These are phyloP conservation scores for Sylvia atricapilla DNA, from an alignment of 2,113 vertebrate species.

Conservation along the genomic window DNA sequence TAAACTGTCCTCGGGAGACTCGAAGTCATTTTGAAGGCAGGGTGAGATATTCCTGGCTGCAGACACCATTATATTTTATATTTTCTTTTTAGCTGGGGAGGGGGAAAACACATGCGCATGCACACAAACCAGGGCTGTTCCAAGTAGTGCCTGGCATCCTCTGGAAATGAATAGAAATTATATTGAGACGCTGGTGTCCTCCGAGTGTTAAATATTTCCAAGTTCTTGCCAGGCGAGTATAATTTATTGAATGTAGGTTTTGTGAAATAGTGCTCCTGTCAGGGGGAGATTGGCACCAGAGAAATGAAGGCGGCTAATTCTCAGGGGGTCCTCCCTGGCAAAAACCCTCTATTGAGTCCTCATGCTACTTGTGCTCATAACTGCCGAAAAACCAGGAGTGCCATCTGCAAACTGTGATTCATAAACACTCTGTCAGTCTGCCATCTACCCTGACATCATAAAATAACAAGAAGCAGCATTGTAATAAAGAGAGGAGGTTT, in stretches of 20 bases:
- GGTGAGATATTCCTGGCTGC: constrained; percentile 8
- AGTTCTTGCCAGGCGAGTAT: constrained; percentile 62
- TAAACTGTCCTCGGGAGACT: constrained; percentile 64
- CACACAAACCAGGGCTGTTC: constrained; percentile 37
- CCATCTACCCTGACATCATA: constrained; percentile 84
- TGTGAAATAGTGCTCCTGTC: constrained; percentile 73
- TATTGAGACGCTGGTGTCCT: constrained; percentile 56
- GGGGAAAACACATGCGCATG: neutral
- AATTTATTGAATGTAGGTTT: constrained; percentile 75
- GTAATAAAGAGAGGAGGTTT: constrained; percentile 81
- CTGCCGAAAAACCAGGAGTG: constrained; percentile 79
- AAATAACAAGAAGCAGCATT: constrained; percentile 82
- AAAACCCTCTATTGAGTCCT: constrained; percentile 75
- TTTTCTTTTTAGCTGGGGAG: neutral
- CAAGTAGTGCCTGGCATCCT: constrained; percentile 42
- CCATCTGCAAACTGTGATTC: constrained; percentile 88
- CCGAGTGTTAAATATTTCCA: constrained; percentile 63
- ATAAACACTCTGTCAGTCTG: constrained; percentile 86
- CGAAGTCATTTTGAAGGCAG: constrained; percentile 51
- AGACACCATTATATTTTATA: neutral
- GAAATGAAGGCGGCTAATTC: constrained; percentile 79
- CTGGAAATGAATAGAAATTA: constrained; percentile 69
- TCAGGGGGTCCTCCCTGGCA: constrained; percentile 82
- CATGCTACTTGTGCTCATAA: constrained; percentile 79
- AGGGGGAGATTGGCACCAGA: constrained; percentile 77